phyloP scores from a whole-genome alignment of 2,888 invertebrate genomes.

The Drosophila mayaguana region DNA sequence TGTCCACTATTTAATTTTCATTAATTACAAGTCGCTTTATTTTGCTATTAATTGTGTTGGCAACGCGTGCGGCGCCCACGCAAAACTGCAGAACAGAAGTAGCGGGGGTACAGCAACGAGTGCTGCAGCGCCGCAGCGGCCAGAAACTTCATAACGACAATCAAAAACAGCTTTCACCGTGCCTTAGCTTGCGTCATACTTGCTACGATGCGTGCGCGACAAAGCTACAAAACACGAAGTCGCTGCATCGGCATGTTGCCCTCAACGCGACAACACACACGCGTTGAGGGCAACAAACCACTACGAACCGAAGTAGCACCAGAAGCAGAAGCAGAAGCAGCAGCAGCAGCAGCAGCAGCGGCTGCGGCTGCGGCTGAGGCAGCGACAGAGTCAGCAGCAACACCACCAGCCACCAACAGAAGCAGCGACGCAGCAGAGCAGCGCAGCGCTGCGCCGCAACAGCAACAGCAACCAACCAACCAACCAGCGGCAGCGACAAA shows the following conservation, averaged over 20 bases:
- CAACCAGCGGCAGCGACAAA: constrained; percentile 51
- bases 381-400: constrained; percentile 3
- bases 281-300: constrained; percentile 62
- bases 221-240: constrained; percentile 61
- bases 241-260: constrained; percentile 64
- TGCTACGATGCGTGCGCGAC: constrained; percentile 59
- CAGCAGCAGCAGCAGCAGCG: constrained; percentile 27
- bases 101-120: constrained; percentile 11
- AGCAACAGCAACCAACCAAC: constrained; percentile 29
- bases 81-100: constrained; percentile 35
- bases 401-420: constrained; percentile 15
- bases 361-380: constrained; percentile 26
- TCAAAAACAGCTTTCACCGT: constrained; percentile 73
- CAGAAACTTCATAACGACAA: constrained; percentile 47
- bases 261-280: constrained; percentile 52
- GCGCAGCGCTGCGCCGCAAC: constrained; percentile 10
- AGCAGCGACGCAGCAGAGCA: constrained; percentile 11
- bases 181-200: constrained; percentile 70
- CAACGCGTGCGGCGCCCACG: constrained; percentile 77
- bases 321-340: background rate
- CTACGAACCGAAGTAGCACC: constrained; percentile 29
- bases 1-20: constrained; percentile 63
- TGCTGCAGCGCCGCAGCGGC: constrained; percentile 25
- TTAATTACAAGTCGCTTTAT: constrained; percentile 68
- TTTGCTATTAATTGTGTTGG: constrained; percentile 74